Base-by-base conservation (phyloP, 2,113 vertebrate species). In the Ophiodon elongatus region DNA sequence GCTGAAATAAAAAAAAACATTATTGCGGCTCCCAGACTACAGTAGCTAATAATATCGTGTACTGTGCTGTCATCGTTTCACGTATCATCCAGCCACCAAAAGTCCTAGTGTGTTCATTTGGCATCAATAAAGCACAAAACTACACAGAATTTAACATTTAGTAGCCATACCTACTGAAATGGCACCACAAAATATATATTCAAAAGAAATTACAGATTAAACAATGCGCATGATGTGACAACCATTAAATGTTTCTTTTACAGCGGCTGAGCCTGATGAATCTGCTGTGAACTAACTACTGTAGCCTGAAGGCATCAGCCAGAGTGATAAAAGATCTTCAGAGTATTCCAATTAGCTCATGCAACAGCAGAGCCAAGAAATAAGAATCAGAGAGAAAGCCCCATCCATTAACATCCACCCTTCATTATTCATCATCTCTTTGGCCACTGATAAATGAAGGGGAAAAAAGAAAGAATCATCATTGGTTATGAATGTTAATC, bases 291-390 rank as follows among this genome's bases (percentile, higher is more conserved):
- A 73, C 70, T 68, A 76, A 79, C 45, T 65, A 43, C 41, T 79
- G 74, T 35, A 74, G 86, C 85, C 75, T 56, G 56, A 86, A 82
- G 85, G 80, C 69, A 77, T 75, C 78, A 65, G 35, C 19, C 78
- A 75, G 45, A 78, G 60, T 84, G 88, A 93, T 87, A 88, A 88
- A 91, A 69, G 69, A 92, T 81, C 71, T 79, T 82, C 68, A 76
- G 73, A 87, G 75, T 84, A 82, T 91, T 92, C 67, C 89, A 89
- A 92, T 93, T 85, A 91, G 79, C 73, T 88, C 52, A 63, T 39
- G 77, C 66, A 86, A 87, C 29, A 90, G 78, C 80, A 84, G 67
- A 90, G 63, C 72, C 35, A 67, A 87, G 76, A 80, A 85, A 85
- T 43, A 50, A 75, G 57, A 78, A 41, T 33, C 50, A 79, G 84